Base-by-base conservation (phyloP, 2,113 vertebrate genomes). In the Struthidea cinerea region DNA sequence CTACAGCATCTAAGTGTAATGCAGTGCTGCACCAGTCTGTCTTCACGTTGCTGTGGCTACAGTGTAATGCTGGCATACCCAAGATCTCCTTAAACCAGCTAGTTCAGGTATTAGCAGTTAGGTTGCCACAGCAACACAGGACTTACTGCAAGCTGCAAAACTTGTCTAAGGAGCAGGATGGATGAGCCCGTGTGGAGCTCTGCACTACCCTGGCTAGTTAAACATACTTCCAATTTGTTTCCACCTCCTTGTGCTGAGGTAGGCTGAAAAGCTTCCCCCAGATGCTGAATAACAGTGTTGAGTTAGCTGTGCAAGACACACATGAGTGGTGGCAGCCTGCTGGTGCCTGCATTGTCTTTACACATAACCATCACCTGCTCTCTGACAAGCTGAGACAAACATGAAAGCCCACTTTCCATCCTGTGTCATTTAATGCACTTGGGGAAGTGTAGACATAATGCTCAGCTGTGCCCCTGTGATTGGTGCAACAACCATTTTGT, bases 101-200 rank as follows among this genome's bases (percentile, higher is more conserved):
- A 69, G 90, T 57, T 65, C 46, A 69, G 57, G 67, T 95, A 83
- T 73, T 37, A 93, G 69, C 70, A 81, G 69, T 61, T 57, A 61
- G 7, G 88, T 94, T 97, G 63, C 85, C 76, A 86, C 79, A 77
- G 92, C 75, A 92, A 91, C 86, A 26, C 50, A 78, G 84, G 64
- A 84, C 69, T 90, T 92, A 32, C 13, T 67, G 69, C 19, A 63
- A 67, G 39, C 83, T 87, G 76, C 52, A 87, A 22, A 90, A 88
- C 69, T 86, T 78, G 44, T 76, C 53, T 59, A 10, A 71, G 52
- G 64, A 96, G 23, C 67, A 57, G 63, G 67, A 80, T 74, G 57
- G 79, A 65, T 69, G 59, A 84, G 22, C 42, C 33, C 9, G 7
- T 77, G 46, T 63, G 57, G 47, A 79, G 30, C 75, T 79, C 37